A percentile compares a stretch with the other conserved stretches of the same genome.
Evolutionary conservation across 2,797 vertebrate species (phyloP).

Genomic region (Remorina albescens): DNA sequence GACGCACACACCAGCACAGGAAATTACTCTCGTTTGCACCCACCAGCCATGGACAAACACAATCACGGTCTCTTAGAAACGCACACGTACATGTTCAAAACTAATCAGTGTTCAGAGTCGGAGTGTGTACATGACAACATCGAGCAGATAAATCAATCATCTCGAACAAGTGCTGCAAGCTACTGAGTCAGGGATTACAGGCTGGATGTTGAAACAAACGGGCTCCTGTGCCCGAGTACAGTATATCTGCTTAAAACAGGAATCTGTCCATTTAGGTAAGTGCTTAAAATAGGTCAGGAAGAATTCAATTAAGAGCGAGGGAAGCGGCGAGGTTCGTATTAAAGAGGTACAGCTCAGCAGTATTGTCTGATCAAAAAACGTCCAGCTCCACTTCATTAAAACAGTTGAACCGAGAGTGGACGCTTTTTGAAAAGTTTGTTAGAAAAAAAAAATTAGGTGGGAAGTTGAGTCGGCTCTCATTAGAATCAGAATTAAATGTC

Average conservation of each 20-base stretch:
- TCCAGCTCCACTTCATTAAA: slow-evolving; percentile 29
- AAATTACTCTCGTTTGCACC: slow-evolving; percentile 57
- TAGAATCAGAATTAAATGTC: slow-evolving; percentile 17
- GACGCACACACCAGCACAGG: slow-evolving; percentile 23
- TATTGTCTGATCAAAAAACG: slow-evolving; percentile 45
- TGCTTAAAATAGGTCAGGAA: slow-evolving; percentile 23
- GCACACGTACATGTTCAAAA: slow-evolving; percentile 30
- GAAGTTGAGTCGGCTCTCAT: slow-evolving; percentile 12
- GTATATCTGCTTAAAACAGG: slow-evolving; percentile 29
- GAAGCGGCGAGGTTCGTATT: slow-evolving; percentile 22
- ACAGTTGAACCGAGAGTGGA: not conserved
- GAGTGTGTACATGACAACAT: slow-evolving; percentile 41
- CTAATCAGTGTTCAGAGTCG: slow-evolving; percentile 35
- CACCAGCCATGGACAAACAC: not conserved
- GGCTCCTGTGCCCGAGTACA: slow-evolving; percentile 9
- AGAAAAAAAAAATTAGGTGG: slow-evolving; percentile 24
- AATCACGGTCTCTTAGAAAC: slow-evolving; percentile 1
- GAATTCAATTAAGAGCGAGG: slow-evolving; percentile 45
- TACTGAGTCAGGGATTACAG: slow-evolving; percentile 60
- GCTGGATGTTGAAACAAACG: slow-evolving; percentile 24
- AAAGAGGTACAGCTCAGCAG: slow-evolving; percentile 36
- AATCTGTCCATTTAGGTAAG: slow-evolving; percentile 3
- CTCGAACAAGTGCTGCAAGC: slow-evolving; percentile 48
- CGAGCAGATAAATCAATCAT: slow-evolving; percentile 68
- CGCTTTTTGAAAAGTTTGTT: slow-evolving; percentile 11